Percentiles rank a stretch among this genome's conserved stretches.
These are phyloP conservation scores for Dermatemys mawii DNA, from an alignment of 2,113 vertebrate species.

Conservation along the genomic window DNA sequence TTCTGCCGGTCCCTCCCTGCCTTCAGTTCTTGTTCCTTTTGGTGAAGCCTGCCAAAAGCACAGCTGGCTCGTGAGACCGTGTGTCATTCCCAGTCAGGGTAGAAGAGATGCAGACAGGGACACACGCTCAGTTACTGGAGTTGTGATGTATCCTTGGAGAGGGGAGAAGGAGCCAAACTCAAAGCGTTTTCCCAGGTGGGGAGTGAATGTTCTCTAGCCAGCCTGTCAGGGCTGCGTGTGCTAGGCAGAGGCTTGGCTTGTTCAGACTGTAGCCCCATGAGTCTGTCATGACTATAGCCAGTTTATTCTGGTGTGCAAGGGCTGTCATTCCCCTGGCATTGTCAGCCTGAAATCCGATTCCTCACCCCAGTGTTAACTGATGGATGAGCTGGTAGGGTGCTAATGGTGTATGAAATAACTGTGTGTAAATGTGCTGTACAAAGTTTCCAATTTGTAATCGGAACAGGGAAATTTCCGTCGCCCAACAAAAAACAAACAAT, in stretches of 20 bases:
- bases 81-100: background rate
- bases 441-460: background rate
- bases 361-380: background rate
- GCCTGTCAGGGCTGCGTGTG: background rate
- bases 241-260: background rate
- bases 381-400: background rate
- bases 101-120: background rate
- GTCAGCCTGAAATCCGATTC: background rate
- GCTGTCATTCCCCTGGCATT: background rate
- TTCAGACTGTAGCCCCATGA: rapidly evolving
- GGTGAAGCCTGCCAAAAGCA: background rate
- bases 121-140: background rate
- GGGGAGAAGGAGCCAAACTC: background rate
- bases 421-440: background rate
- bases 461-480: background rate
- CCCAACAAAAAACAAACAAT: background rate
- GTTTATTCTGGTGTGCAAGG: background rate
- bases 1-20: background rate
- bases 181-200: background rate
- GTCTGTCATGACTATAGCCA: background rate
- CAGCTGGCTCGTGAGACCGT: background rate
- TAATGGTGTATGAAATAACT: background rate
- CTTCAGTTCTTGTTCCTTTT: background rate
- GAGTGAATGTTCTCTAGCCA: background rate
- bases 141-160: background rate